These are phyloP conservation scores for Troides aeacus DNA, from an alignment of 2,888 invertebrate species.

Conservation along the genomic window DNA sequence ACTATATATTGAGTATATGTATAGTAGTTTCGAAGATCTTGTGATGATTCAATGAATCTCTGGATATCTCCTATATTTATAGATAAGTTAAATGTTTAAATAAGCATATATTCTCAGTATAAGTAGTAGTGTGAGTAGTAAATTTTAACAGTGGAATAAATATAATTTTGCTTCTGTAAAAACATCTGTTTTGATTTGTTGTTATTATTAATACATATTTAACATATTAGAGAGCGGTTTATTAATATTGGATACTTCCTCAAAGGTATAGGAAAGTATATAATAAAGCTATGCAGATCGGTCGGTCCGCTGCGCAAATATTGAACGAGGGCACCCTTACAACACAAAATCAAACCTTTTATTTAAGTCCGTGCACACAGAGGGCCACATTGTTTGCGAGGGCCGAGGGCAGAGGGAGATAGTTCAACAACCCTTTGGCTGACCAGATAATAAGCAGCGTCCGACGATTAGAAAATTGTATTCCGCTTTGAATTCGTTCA, in stretches of 20 bases:
- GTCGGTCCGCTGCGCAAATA: constrained; percentile 68
- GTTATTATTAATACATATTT: neutral
- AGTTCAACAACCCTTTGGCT: constrained; percentile 76
- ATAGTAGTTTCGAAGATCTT: too few relatives aligned
- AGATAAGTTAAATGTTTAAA: too few relatives aligned
- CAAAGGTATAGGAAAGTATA: constrained; percentile 40
- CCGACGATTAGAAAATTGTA: constrained; percentile 54
- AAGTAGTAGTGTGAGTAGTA: too few relatives aligned
- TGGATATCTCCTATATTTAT: too few relatives aligned
- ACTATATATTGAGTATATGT: too few relatives aligned
- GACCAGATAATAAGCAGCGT: constrained; percentile 67
- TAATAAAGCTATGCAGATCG: constrained; percentile 73
- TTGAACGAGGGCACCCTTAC: constrained; percentile 69
- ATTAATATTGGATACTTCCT: constrained; percentile 34
- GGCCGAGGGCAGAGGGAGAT: constrained; percentile 55
- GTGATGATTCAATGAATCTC: too few relatives aligned
- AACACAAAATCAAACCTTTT: constrained; percentile 81
- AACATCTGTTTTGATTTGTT: too few relatives aligned
- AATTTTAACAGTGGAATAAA: too few relatives aligned
- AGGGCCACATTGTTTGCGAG: constrained; percentile 62
- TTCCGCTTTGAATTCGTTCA: constrained; percentile 41
- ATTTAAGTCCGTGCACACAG: constrained; percentile 74
- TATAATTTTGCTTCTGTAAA: too few relatives aligned
- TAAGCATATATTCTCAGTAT: too few relatives aligned
- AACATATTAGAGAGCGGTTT: neutral